Percentiles rank a stretch among this genome's conserved stretches.
Conservation (phyloP, 2,113 vertebrate genomes). For the Phoxinus phoxinus region DNA sequence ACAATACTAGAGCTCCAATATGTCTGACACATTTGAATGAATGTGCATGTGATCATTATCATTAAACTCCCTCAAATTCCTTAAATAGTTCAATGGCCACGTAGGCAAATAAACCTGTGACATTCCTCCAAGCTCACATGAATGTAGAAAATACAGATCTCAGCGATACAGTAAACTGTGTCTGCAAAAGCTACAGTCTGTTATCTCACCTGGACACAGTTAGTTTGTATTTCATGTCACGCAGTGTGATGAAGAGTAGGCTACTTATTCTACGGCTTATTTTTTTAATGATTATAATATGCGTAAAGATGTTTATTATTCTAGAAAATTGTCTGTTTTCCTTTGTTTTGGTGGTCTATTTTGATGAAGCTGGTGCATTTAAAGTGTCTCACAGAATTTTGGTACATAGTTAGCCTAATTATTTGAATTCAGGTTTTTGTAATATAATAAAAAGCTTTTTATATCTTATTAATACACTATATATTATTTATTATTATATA, state of each 20-base stretch:
- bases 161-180: background rate
- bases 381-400: background rate
- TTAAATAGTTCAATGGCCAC: background rate
- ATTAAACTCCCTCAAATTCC: background rate
- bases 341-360: slow-evolving; percentile 25
- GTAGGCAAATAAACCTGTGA: slow-evolving; percentile 16
- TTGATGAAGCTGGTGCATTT: background rate
- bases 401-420: background rate
- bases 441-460: too few species aligned
- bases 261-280: background rate
- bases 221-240: background rate
- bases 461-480: too few species aligned
- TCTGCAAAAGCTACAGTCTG: background rate
- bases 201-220: background rate
- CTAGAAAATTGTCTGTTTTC: slow-evolving; percentile 7
- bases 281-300: background rate
- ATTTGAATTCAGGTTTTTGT: too few species aligned
- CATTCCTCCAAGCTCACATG: background rate
- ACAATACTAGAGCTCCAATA: too few species aligned
- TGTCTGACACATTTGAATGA: background rate
- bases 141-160: slow-evolving; percentile 23
- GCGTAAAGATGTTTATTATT: background rate
- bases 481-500: too few species aligned
- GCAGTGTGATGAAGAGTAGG: background rate
- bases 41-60: background rate